Evolutionary conservation across 2,113 vertebrate genomes (phyloP), one percentile per base, ranked within the genome.

Genomic region (Bambusicola thoracicus): DNA sequence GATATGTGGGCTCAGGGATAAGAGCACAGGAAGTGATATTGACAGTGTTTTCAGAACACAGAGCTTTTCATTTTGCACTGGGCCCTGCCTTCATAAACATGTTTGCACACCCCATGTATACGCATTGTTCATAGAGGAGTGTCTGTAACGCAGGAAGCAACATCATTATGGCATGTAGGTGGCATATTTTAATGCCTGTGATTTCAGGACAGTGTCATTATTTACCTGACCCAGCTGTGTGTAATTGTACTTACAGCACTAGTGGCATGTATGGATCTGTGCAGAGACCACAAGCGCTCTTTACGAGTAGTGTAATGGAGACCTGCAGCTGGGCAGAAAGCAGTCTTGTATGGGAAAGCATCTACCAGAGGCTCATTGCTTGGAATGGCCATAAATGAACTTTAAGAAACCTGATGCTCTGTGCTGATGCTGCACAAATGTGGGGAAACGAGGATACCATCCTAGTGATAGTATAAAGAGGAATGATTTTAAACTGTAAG

Each of bases 101-200:
- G 79, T 69, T 85, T 87, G 59, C 89, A 34, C 27, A 63, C 89
- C 82, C 68, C 49, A 32, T 81, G 75, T 82, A 56, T 58, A 56
- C 46, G 74, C 87, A 46, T 94, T 92, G 79, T 92, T 92, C 49
- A 17, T 77, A 43, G 78, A 92, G 87, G 93, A 93, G 91, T 91
- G 92, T 70, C 87, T 77, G 17, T 70, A 76, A 24, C 32, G 22
- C 76, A 77, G 92, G 87, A 95, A 91, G 84, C 32, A 69, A n/a
- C 78, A 83, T 69, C 74, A 19, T 72, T 73, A 55, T 4, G 2
- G 72, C 68, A 75, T 16, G 46, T 51, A 91, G 81, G 22, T 90
- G 94, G 85, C 80, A 83, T 92, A 83, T 86, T 94, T 81, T 29
- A 95, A 83, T 91, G 76, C 61, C 69, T 15, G 1, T 92, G 65